phyloP scores from a whole-genome alignment of 2,888 invertebrate species.

The Amiota communis region DNA sequence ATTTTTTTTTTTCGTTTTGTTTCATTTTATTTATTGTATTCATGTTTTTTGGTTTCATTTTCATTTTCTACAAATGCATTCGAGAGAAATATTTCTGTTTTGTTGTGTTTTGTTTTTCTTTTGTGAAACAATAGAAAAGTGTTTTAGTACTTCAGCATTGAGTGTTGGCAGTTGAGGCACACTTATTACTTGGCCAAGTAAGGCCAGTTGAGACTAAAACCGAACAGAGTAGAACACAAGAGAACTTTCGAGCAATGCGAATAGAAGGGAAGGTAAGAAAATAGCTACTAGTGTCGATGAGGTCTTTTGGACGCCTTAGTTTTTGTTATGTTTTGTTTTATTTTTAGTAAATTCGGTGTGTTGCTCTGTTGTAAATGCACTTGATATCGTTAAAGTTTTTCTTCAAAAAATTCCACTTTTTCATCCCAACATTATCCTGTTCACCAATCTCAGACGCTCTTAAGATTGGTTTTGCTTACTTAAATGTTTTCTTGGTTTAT shows the following conservation, averaged over 20 bases:
- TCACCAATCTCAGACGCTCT: no score
- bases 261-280: no score
- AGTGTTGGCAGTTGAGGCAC: conserved; percentile 5
- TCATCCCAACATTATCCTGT: neutral
- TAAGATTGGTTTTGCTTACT: conserved; percentile 18
- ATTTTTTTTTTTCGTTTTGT: neutral
- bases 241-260: no score
- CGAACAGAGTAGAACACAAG: no score
- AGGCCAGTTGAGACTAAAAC: no score
- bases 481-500: conserved; percentile 8
- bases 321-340: no score
- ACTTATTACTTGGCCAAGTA: neutral
- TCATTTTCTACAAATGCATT: neutral
- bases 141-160: conserved; percentile 20
- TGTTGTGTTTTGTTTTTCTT: neutral
- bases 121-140: conserved; percentile 26
- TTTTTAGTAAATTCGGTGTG: neutral
- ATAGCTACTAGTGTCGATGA: no score
- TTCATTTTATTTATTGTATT: neutral
- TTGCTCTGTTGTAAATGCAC: conserved; percentile 9
- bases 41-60: neutral
- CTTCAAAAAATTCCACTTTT: neutral
- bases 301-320: no score
- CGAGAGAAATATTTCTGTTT: neutral
- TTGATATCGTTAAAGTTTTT: conserved; percentile 26